A percentile compares a stretch with the other conserved stretches of the same genome.
These are phyloP conservation scores for Chymomyza costata DNA, from an alignment of 1,140 invertebrate species.

Conservation along the genomic window DNA sequence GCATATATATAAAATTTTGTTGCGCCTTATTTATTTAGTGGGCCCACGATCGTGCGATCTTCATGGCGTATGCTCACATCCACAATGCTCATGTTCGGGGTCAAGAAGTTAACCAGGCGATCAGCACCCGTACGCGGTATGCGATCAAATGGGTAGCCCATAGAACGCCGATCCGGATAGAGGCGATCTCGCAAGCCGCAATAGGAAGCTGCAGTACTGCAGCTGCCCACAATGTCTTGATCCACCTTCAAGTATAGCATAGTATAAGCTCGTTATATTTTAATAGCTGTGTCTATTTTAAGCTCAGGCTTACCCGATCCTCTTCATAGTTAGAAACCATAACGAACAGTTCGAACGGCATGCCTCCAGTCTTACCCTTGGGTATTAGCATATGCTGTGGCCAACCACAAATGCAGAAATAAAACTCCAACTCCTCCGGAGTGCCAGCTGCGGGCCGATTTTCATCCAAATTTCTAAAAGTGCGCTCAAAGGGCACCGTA, in stretches of 20 bases:
- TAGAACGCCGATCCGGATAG: constrained; percentile 82
- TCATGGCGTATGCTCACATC: constrained; percentile 76
- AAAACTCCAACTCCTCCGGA: constrained; percentile 77
- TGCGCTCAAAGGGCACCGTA: constrained; percentile 82
- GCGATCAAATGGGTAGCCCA: constrained; percentile 86
- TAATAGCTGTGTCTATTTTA: neutral
- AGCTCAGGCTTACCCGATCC: constrained; percentile 77
- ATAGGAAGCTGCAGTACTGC: constrained; percentile 82
- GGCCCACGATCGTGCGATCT: constrained; percentile 42
- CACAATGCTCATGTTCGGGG: constrained; percentile 80
- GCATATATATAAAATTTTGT: too few species aligned
- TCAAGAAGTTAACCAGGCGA: constrained; percentile 79
- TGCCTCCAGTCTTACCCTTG: constrained; percentile 81
- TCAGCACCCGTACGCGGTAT: constrained; percentile 75
- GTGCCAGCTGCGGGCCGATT: constrained; percentile 77
- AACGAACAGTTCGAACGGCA: constrained; percentile 82
- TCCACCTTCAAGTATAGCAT: constrained; percentile 68
- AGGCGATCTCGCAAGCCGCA: constrained; percentile 83
- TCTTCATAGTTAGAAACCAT: constrained; percentile 85
- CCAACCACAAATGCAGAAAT: constrained; percentile 90
- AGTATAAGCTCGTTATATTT: neutral
- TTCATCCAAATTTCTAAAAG: constrained; percentile 79
- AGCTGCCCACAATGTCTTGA: constrained; percentile 76
- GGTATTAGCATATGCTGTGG: constrained; percentile 88
- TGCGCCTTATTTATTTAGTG: neutral